Base-by-base conservation (phyloP, 2,888 invertebrate genomes). In the Drosophila acutilabella region DNA sequence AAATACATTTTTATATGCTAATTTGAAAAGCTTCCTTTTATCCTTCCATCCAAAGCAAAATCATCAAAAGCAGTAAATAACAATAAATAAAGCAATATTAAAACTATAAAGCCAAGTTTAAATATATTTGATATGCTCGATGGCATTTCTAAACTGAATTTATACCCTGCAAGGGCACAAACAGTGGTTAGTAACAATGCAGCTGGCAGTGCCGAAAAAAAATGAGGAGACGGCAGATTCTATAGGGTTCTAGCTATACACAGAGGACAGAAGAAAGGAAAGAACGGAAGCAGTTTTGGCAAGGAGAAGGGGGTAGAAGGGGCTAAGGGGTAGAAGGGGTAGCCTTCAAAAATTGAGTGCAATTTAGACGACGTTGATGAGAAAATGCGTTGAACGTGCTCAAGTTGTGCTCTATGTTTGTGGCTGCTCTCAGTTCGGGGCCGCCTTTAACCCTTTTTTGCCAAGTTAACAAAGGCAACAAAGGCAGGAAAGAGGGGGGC, bases 281-380 rank as follows among this genome's bases (percentile, higher is more conserved):
- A 58, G 58, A 65, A 74, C 78, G 75, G 64, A 76, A 78, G 75
- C 75, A 54, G 71, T 20, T 48, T 58, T 52, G 62, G 1, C 23
- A 1, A 23, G 23, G 1, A 23, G 23, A 6, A 26, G 18, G n/a
- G 26, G 6, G 18, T 4, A 8, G 51, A n/a, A 18, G 36, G 36
- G 6, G 51, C 4, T 36, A 40, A 59, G 67, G 61, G 30, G 23
- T 23, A 23, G 23, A 1, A 4, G 59, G 66, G 51, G 65, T 72
- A 88, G 89, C 88, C 88, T 88, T 89, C 84, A 90, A 87, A 88
- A 85, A 88, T 89, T 89, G 85, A 88, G 90, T 82, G 87, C 90
- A 89, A 81, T 86, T 90, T 84, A 75, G 84, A 78, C 71, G 81
- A 75, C 71, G 85, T 80, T 89, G 89, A 89, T 86, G 87, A 81